Conservation (phyloP, 2,797 vertebrate species). For the Galago senegalensis region DNA sequence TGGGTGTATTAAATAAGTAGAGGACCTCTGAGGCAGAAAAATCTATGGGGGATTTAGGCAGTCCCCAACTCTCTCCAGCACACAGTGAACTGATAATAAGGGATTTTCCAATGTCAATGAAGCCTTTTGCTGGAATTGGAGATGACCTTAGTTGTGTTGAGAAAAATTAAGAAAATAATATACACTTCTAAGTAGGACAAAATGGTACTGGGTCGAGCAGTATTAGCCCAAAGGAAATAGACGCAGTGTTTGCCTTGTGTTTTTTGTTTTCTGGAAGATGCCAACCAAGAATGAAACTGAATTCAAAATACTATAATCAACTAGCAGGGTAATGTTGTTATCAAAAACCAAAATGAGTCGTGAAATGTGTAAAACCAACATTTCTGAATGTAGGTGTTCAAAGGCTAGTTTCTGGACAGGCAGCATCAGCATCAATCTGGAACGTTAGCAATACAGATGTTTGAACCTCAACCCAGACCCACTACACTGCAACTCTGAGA, state of each 20-base stretch:
- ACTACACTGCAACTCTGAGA: not conserved
- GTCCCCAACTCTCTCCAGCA: not conserved
- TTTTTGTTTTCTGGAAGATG: not conserved
- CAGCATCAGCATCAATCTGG: not conserved
- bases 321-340: not conserved
- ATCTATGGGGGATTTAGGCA: not conserved
- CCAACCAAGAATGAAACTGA: not conserved
- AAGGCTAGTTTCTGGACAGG: not conserved
- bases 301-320: constrained; percentile 24
- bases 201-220: not conserved
- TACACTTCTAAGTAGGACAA: constrained; percentile 3
- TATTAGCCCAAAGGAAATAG: not conserved
- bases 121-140: not conserved
- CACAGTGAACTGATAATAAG: not conserved
- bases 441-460: not conserved
- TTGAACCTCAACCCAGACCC: not conserved
- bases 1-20: not conserved
- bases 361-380: not conserved
- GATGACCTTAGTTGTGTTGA: not conserved
- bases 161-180: not conserved
- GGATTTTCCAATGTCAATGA: not conserved
- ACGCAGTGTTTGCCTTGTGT: not conserved
- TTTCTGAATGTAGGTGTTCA: not conserved
- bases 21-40: not conserved
- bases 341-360: not conserved